Evolutionary conservation across 2,113 vertebrate genomes (phyloP).

Genomic region (Muntiacus muntjak): DNA sequence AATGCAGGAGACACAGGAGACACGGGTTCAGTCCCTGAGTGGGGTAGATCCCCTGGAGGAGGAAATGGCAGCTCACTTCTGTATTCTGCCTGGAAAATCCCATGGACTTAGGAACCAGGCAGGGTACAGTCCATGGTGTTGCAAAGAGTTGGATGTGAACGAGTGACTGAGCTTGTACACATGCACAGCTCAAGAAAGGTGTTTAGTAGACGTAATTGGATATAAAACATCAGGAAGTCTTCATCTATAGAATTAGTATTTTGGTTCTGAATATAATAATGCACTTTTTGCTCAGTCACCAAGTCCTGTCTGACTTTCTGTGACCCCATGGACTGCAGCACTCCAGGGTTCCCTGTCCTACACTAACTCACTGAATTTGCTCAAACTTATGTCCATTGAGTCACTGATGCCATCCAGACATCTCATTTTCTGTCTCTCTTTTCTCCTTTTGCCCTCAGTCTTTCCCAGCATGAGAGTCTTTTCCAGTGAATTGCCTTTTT

Average conservation of each 20-base stretch:
- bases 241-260: neutral
- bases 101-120: neutral
- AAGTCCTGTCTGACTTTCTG: neutral
- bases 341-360: neutral
- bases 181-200: neutral
- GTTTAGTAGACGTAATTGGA: neutral
- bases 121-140: neutral
- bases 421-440: neutral
- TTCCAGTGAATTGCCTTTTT: neutral
- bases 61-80: neutral
- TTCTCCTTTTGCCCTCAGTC: neutral
- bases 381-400: neutral
- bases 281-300: neutral
- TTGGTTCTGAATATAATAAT: neutral
- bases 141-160: neutral
- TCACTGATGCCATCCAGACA: neutral
- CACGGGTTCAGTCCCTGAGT: neutral
- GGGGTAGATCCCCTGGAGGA: neutral
- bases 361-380: neutral
- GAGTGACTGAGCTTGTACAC: neutral
- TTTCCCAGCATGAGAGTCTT: neutral
- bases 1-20: neutral
- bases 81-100: neutral
- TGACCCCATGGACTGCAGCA: neutral
- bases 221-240: neutral